Evolutionary conservation across 2,113 vertebrate species (phyloP).

Genomic region (Istiophorus platypterus): DNA sequence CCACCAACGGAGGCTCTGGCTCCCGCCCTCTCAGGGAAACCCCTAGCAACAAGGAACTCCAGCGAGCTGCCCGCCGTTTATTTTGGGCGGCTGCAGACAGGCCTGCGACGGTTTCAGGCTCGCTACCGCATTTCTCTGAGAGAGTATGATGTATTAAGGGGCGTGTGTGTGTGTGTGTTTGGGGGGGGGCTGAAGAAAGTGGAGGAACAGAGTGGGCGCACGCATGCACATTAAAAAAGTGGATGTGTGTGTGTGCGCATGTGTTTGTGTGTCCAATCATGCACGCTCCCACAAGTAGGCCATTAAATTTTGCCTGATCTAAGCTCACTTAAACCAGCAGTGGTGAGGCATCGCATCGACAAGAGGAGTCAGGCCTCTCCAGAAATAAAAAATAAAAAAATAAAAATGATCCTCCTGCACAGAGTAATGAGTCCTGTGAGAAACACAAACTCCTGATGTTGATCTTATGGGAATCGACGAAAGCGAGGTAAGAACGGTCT

Average conservation of each 20-base stretch:
- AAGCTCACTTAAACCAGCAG: conserved; percentile 28
- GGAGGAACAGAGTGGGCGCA: conserved; percentile 25
- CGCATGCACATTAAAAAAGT: conserved; percentile 39
- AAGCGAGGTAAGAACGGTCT: not conserved
- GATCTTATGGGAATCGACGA: not conserved
- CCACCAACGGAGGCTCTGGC: conserved; percentile 50
- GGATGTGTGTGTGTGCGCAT: conserved; percentile 24
- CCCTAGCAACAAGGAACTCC: conserved; percentile 84
- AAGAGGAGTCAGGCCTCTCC: not conserved
- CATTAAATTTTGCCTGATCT: conserved; percentile 54
- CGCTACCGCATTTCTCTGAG: conserved; percentile 39
- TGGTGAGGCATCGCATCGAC: not conserved
- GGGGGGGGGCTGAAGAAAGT: conserved; percentile 17
- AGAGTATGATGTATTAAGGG: conserved; percentile 24
- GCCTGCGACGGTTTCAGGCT: conserved; percentile 53
- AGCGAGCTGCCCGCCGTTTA: conserved; percentile 68
- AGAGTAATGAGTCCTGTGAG: too few species aligned
- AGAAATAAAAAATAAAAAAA: too few species aligned
- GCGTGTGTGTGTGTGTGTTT: conserved; percentile 17
- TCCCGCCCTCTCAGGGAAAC: conserved; percentile 80
- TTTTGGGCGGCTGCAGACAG: conserved; percentile 72
- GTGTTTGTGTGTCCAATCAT: conserved; percentile 42
- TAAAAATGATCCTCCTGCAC: too few species aligned
- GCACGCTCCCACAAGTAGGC: conserved; percentile 50
- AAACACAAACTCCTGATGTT: not conserved